Conservation (phyloP, 2,888 invertebrate species). For the Tillus elongatus region DNA sequence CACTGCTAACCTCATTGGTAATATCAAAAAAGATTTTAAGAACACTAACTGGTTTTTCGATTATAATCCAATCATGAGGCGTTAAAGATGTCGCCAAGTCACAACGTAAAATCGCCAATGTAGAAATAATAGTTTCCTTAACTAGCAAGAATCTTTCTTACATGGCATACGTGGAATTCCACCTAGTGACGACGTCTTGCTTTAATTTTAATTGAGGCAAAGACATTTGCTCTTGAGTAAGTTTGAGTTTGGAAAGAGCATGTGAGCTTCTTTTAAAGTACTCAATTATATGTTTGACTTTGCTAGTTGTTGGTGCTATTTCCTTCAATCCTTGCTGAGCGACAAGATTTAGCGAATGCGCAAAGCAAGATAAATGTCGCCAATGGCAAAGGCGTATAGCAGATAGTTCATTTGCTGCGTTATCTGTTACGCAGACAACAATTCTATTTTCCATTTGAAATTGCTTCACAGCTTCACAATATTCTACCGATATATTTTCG, state of each 20-base stretch:
- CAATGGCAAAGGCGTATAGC: background rate
- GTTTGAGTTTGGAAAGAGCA: slow-evolving; percentile 28
- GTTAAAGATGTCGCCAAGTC: background rate
- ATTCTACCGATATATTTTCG: background rate
- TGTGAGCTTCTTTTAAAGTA: slow-evolving; percentile 24
- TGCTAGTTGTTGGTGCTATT: slow-evolving; percentile 8
- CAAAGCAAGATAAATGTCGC: background rate
- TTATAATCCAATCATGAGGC: background rate
- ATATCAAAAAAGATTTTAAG: background rate
- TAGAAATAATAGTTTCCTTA: slow-evolving; percentile 17
- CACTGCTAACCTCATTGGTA: background rate
- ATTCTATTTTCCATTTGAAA: background rate
- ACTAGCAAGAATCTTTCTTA: slow-evolving; percentile 17
- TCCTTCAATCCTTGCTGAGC: slow-evolving; percentile 1
- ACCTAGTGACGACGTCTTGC: slow-evolving; percentile 19
- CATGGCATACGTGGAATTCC: slow-evolving; percentile 22
- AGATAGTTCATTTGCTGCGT: background rate
- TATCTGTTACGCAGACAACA: background rate
- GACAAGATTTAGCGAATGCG: background rate
- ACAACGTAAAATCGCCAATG: slow-evolving; percentile 14
- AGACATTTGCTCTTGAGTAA: slow-evolving; percentile 19
- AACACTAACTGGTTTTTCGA: background rate
- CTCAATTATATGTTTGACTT: slow-evolving; percentile 18
- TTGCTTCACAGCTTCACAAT: background rate
- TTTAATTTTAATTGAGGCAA: slow-evolving; percentile 14